phyloP scores from a whole-genome alignment of 2,888 invertebrate species.

The Chesias legatella region DNA sequence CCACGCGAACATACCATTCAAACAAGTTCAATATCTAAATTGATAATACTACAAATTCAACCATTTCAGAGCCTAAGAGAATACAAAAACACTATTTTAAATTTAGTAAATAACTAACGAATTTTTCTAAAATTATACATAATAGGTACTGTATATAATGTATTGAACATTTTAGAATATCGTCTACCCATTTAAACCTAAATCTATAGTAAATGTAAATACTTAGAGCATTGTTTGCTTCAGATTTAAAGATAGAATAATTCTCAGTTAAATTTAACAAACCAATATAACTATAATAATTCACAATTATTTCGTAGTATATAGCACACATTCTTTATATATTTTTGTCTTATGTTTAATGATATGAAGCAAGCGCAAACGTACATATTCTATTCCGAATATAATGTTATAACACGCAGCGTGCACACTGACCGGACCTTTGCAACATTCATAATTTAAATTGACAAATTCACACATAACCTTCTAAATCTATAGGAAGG shows the following conservation, averaged over 20 bases:
- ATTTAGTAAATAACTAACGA: constrained; percentile 1
- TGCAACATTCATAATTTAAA: too few species aligned
- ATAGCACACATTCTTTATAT: constrained; percentile 29
- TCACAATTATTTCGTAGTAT: constrained; percentile 17
- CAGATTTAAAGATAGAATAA: constrained; percentile 27
- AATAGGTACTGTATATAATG: too few species aligned
- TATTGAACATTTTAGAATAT: constrained; percentile 19
- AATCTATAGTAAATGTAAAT: constrained; percentile 24
- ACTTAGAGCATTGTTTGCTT: constrained; percentile 27
- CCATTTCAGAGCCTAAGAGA: too few species aligned
- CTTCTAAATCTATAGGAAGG: too few species aligned
- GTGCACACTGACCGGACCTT: too few species aligned
- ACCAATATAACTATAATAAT: constrained; percentile 24
- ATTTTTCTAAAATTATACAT: constrained; percentile 5
- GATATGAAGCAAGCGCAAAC: constrained; percentile 74
- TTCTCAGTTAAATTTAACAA: constrained; percentile 23
- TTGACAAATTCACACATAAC: too few species aligned
- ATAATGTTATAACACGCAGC: too few species aligned
- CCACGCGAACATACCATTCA: too few species aligned
- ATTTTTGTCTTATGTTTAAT: constrained; percentile 63
- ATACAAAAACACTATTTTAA: too few species aligned
- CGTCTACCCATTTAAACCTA: constrained; percentile 14
- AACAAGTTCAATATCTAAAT: too few species aligned
- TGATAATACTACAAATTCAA: too few species aligned
- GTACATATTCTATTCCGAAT: constrained; percentile 33